These are phyloP conservation scores for Bufotes viridis DNA, from an alignment of 2,797 vertebrate species.

Conservation along the genomic window DNA sequence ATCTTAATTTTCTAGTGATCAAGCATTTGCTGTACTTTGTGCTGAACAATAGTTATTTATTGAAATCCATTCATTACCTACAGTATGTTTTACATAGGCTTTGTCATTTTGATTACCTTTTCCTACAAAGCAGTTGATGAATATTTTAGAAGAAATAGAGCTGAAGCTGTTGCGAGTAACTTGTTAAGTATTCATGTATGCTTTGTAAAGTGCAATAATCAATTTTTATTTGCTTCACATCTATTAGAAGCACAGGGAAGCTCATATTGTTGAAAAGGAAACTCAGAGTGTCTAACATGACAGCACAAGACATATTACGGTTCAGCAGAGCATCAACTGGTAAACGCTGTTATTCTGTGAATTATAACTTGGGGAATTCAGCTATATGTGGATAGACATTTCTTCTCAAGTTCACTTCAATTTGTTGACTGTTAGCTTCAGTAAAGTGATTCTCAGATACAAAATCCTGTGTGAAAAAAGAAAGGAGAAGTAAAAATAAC, in stretches of 20 bases:
- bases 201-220: conserved; percentile 35
- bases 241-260: conserved; percentile 47
- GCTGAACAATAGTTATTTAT: not conserved
- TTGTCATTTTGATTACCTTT: conserved; percentile 7
- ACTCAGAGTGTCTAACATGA: conserved; percentile 52
- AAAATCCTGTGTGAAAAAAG: not conserved
- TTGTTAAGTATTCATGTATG: conserved; percentile 36
- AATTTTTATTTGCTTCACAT: conserved; percentile 54
- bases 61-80: not conserved
- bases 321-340: conserved; percentile 60
- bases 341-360: conserved; percentile 58
- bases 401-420: conserved; percentile 54
- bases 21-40: not conserved
- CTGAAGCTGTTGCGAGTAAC: not conserved
- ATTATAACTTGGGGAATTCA: conserved; percentile 60
- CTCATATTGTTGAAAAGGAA: conserved; percentile 50
- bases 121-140: not conserved
- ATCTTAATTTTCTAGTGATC: not conserved
- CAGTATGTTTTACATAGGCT: not conserved
- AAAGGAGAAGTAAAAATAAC: not conserved
- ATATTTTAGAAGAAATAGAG: conserved; percentile 19
- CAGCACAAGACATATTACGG: conserved; percentile 59
- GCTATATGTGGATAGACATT: conserved; percentile 54
- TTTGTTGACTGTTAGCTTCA: conserved; percentile 46
- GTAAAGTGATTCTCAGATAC: conserved; percentile 25